phyloP scores from a whole-genome alignment of 2,113 vertebrate genomes.

The Desmodus rotundus region DNA sequence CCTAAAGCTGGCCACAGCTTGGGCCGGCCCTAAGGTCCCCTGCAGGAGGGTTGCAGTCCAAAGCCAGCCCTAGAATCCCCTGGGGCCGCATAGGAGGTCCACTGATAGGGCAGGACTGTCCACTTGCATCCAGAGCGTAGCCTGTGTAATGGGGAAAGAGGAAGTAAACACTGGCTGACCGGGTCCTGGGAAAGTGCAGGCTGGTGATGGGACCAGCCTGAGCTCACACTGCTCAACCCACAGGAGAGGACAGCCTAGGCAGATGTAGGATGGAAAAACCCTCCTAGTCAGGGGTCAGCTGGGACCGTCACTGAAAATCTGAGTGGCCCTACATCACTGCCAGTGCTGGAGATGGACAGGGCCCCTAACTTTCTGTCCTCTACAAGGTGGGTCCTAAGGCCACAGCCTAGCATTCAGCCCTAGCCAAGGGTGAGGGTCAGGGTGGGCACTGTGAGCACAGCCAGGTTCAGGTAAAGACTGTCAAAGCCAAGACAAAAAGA shows the following conservation, averaged over 20 bases:
- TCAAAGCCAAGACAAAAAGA: neutral
- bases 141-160: neutral
- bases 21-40: neutral
- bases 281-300: neutral
- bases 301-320: neutral
- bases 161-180: neutral
- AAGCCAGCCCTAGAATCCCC: neutral
- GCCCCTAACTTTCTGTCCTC: neutral
- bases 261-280: neutral
- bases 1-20: neutral
- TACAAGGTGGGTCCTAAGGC: neutral
- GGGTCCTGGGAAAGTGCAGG: conserved; percentile 29
- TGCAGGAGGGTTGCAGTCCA: neutral
- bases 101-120: neutral
- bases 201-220: neutral
- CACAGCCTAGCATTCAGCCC: neutral
- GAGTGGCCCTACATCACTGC: neutral
- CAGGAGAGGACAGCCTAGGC: neutral
- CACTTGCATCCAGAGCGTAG: neutral
- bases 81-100: neutral
- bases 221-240: neutral
- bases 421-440: neutral
- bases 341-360: neutral
- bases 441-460: neutral
- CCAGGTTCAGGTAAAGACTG: neutral